Percentiles rank a stretch among this genome's conserved stretches.
These are phyloP conservation scores for Sylvia atricapilla DNA, from an alignment of 2,113 vertebrate genomes.

Conservation along the genomic window DNA sequence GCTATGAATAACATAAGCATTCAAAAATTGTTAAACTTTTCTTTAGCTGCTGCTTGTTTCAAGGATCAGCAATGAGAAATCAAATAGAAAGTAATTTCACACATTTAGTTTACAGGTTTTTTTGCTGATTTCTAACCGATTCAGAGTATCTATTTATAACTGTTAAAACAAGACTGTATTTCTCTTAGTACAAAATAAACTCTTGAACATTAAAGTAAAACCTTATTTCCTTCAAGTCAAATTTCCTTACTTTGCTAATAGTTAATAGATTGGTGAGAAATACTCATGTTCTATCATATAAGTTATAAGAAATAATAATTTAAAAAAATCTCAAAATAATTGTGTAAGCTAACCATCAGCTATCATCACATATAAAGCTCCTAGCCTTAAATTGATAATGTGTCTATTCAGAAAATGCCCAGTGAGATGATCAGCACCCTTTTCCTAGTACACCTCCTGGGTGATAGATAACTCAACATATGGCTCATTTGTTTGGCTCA, in stretches of 20 bases:
- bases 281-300: background rate
- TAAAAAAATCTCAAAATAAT: background rate
- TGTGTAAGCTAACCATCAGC: background rate
- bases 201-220: background rate
- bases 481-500: slow-evolving; percentile 23
- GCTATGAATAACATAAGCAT: background rate
- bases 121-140: background rate
- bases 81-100: background rate
- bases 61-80: background rate
- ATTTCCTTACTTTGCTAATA: background rate
- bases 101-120: background rate
- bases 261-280: background rate
- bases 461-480: slow-evolving; percentile 23
- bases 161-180: background rate
- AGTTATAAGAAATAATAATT: background rate
- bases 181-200: background rate
- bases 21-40: background rate
- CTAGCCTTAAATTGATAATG: background rate
- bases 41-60: background rate
- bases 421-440: background rate
- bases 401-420: background rate
- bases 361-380: background rate
- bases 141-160: background rate
- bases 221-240: background rate
- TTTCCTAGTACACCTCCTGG: background rate